These are phyloP conservation scores for Sparidentex hasta DNA, from an alignment of 2,797 vertebrate genomes.

Conservation along the genomic window DNA sequence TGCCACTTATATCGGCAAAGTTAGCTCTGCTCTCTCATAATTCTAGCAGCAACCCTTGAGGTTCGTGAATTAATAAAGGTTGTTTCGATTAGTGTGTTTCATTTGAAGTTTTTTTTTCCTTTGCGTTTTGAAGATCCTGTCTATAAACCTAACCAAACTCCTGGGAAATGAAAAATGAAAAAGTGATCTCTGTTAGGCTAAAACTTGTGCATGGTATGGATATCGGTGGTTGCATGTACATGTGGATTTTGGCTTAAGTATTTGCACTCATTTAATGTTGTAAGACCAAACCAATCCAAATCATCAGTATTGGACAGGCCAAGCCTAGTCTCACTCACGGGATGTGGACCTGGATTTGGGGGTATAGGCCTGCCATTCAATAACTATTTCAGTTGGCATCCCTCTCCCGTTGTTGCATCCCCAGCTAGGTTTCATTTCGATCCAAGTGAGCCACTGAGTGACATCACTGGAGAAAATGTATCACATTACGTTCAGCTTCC, in stretches of 20 bases:
- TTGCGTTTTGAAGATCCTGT: background rate
- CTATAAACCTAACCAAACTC: background rate
- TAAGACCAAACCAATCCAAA: background rate
- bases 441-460: too few relatives aligned
- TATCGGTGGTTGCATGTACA: background rate
- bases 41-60: conserved; percentile 47
- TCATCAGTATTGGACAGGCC: background rate
- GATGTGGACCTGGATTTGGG: too few relatives aligned
- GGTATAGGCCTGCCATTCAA: too few relatives aligned
- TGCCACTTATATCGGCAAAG: conserved; percentile 20
- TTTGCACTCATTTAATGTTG: background rate
- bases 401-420: too few relatives aligned
- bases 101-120: conserved; percentile 1
- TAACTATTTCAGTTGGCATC: too few relatives aligned
- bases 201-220: background rate
- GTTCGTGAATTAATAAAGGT: conserved; percentile 42
- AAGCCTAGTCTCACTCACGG: too few relatives aligned
- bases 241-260: background rate
- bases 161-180: conserved; percentile 19
- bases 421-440: too few relatives aligned
- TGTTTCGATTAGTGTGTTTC: conserved; percentile 16
- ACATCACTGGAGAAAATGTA: too few relatives aligned
- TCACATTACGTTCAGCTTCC: too few relatives aligned
- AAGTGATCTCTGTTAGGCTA: background rate
- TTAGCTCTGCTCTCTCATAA: conserved; percentile 51